Evolutionary conservation across 2,797 vertebrate species (phyloP), one percentile per base, ranked within the genome.

Genomic region (Brachyalestes nurse): DNA sequence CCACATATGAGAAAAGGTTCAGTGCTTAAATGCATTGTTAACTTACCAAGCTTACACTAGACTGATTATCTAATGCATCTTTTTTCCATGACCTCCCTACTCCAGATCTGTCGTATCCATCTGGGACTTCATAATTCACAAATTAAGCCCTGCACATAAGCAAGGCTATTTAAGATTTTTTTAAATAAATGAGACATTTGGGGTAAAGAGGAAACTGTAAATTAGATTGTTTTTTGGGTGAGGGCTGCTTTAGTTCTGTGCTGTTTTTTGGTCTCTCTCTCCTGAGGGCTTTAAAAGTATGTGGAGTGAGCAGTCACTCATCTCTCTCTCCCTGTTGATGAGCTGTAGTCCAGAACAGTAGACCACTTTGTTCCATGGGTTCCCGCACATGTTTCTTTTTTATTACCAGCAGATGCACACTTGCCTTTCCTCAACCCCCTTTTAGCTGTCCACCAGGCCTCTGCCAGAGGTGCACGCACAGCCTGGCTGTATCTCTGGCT

Each of bases 341-440:
- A 42, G 42, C 17, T 67, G 40, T 8, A 13, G 40, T 67, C 40
- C 19, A 67, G 65, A 67, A 67, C 65, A 67, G 65, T 45, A 42
- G 64, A 45, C 9, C 19, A 3, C 65, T 67, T 67, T 67, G 65
- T 67, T 67, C 8, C 19, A 21, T 0, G 8, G 17, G 38, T 21
- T 42, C 62, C 38, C 6, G 7, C 42, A n/a, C 65, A 47, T 14
- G 9, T 47, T 49, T 70, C 25, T 69, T 13, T 57, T 53, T 72
- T 16, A 64, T 79, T 79, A 61, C 78, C 40, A 58, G 25, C 49
- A 28, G 69, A 65, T n/a, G 45, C 34, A n/a, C 34, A n/a, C 34
- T 73, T 55, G 40, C 65, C 70, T 34, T 73, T 65, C 21, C 25
- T 67, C 8, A 42, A 12, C 65, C 65, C 38, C 65, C 65, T 45